Conservation (phyloP, 1,140 invertebrate species). For the Dendrolimus kikuchii region DNA sequence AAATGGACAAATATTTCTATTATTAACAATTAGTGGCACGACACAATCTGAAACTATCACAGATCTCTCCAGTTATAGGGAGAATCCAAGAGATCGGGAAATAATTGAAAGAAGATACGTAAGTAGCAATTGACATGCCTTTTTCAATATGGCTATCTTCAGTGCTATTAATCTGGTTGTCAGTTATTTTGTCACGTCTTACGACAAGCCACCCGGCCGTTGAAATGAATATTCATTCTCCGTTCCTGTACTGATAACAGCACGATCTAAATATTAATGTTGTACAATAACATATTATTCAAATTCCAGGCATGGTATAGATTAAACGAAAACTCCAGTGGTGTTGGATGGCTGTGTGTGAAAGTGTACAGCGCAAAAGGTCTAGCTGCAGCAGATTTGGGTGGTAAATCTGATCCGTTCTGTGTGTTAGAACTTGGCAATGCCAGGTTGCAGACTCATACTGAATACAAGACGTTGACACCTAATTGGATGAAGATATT, state of each 20-base stretch:
- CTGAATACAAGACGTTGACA: constrained; percentile 97
- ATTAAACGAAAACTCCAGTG: constrained; percentile 82
- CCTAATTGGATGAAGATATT: constrained; percentile 99
- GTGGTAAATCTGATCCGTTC: constrained; percentile 97
- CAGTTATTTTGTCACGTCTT: too few relatives aligned
- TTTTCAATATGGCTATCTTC: too few relatives aligned
- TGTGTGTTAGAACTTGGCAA: constrained; percentile 97
- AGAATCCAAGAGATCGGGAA: constrained; percentile 80
- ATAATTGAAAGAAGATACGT: constrained; percentile 86
- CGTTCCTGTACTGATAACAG: too few relatives aligned
- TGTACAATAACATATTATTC: too few relatives aligned
- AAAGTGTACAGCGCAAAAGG: constrained; percentile 93
- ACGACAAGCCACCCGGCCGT: too few relatives aligned
- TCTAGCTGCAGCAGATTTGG: constrained; percentile 91
- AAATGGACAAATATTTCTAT: constrained; percentile 88
- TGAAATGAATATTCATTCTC: too few relatives aligned
- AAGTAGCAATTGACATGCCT: constrained; percentile 36
- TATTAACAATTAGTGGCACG: constrained; percentile 96
- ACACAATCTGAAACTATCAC: constrained; percentile 93
- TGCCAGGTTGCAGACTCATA: constrained; percentile 95
- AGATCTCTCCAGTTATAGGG: constrained; percentile 88
- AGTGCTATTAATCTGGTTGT: too few relatives aligned
- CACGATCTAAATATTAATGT: too few relatives aligned
- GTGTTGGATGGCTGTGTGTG: constrained; percentile 91
- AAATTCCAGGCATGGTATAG: constrained; percentile 74